These are phyloP conservation scores for Parnassius orleans DNA, from an alignment of 2,888 invertebrate species.

Conservation along the genomic window DNA sequence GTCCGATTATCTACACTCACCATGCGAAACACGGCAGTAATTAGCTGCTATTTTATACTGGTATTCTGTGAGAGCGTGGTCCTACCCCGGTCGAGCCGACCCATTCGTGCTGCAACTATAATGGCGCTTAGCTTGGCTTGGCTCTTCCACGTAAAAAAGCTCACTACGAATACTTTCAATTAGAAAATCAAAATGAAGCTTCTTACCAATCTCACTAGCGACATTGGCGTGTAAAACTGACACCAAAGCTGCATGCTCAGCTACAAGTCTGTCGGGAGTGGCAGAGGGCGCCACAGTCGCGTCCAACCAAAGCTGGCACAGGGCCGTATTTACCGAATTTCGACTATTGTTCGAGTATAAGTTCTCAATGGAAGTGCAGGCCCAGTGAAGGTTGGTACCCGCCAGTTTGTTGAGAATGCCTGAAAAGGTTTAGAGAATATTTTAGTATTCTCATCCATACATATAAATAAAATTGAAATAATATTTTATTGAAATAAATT, in stretches of 20 bases:
- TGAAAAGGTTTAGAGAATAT: slow-evolving; percentile 33
- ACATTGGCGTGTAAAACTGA: slow-evolving; percentile 93
- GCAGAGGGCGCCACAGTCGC: slow-evolving; percentile 82
- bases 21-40: no score
- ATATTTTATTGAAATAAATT: no score
- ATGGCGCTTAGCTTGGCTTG: no score
- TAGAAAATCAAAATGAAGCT: neutral
- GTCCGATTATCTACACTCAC: no score
- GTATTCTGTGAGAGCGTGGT: no score
- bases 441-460: no score
- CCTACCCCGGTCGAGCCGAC: no score
- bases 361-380: slow-evolving; percentile 88
- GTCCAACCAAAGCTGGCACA: slow-evolving; percentile 86
- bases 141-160: no score
- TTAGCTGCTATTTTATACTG: no score
- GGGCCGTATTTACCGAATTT: slow-evolving; percentile 89
- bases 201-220: slow-evolving; percentile 92
- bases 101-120: no score
- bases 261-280: slow-evolving; percentile 87
- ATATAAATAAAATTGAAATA: no score
- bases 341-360: slow-evolving; percentile 90
- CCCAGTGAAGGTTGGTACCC: slow-evolving; percentile 93
- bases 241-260: slow-evolving; percentile 92
- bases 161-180: neutral
- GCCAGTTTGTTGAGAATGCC: slow-evolving; percentile 91